Percentiles rank a stretch among this genome's conserved stretches.
These are phyloP conservation scores for Hetaerina americana DNA, from an alignment of 1,140 invertebrate species.

Conservation along the genomic window DNA sequence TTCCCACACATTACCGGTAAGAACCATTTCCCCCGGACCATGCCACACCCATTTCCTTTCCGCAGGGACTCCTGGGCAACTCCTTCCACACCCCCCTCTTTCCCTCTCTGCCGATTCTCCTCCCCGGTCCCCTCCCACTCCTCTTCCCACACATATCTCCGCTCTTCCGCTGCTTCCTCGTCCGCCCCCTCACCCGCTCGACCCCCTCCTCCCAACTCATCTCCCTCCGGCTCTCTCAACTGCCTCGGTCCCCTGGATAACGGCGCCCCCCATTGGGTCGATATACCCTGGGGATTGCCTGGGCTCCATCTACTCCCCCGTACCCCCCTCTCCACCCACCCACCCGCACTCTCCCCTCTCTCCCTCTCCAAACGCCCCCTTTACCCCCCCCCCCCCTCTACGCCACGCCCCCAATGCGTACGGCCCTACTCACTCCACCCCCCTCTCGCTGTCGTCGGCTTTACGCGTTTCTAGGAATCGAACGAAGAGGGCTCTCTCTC, in stretches of 20 bases:
- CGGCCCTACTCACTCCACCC: no score
- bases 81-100: neutral
- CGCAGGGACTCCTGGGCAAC: neutral
- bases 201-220: neutral
- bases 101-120: neutral
- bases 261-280: neutral
- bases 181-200: neutral
- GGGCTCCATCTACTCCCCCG: neutral
- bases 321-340: neutral
- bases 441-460: neutral
- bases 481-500: neutral
- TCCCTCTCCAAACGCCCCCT: no score
- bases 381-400: no score
- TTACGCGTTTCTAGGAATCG: neutral
- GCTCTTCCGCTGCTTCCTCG: neutral
- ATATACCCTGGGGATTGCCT: neutral
- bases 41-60: neutral
- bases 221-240: neutral
- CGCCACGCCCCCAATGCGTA: no score
- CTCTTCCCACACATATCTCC: neutral
- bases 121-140: neutral
- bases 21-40: neutral
- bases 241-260: neutral
- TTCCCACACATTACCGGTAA: neutral
- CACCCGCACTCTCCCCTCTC: no score